These are phyloP conservation scores for Malacoraja senta DNA, from an alignment of 2,797 vertebrate genomes.

Conservation along the genomic window DNA sequence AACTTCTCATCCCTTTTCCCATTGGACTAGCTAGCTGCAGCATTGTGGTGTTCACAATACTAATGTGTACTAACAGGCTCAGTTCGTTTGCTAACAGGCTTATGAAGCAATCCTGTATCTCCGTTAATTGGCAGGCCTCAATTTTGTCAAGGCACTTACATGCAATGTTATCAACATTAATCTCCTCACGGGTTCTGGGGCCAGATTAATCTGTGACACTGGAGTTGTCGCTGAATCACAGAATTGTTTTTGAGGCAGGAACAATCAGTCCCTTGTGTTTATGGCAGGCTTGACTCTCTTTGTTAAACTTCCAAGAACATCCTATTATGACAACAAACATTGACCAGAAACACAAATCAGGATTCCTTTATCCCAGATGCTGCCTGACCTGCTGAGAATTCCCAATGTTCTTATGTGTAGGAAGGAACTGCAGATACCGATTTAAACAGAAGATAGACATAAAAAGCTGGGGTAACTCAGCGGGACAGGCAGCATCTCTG, in stretches of 20 bases:
- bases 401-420: no score
- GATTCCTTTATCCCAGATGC: no score
- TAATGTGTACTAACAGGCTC: not conserved
- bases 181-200: not conserved
- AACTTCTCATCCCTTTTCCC: not conserved
- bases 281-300: not conserved
- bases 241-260: no score
- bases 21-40: not conserved
- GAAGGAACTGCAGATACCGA: no score
- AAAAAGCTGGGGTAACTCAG: no score
- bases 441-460: no score
- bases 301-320: not conserved
- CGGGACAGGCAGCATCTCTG: no score
- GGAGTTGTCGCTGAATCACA: not conserved
- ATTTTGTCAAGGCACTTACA: not conserved
- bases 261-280: no score
- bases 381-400: no score
- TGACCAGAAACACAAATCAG: not conserved
- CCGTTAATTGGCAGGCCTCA: not conserved
- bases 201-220: not conserved
- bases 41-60: not conserved
- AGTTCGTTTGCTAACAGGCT: not conserved
- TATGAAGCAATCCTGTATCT: not conserved
- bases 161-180: not conserved
- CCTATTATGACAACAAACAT: not conserved